phyloP scores from a whole-genome alignment of 2,797 vertebrate genomes.

The Xiphorhynchus erythropygius region DNA sequence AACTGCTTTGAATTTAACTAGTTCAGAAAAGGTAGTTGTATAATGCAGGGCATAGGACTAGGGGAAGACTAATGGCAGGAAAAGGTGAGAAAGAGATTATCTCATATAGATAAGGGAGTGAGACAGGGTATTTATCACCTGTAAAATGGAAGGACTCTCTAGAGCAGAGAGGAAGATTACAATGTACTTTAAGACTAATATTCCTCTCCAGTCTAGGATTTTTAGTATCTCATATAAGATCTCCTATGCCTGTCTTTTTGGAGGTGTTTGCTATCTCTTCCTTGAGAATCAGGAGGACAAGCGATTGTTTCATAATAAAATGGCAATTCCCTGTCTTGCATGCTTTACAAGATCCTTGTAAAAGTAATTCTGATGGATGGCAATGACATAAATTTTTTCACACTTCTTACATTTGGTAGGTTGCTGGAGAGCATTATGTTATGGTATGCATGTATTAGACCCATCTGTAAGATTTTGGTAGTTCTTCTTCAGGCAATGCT shows the following conservation, averaged over 20 bases:
- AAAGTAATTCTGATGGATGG: not conserved
- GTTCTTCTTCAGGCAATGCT: not conserved
- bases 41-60: not conserved
- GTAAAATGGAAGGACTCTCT: not conserved
- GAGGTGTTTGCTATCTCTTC: not conserved
- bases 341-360: not conserved
- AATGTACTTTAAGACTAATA: not conserved
- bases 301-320: not conserved
- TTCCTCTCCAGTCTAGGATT: not conserved
- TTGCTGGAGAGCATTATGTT: not conserved
- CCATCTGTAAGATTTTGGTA: not conserved
- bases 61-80: not conserved
- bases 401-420: not conserved
- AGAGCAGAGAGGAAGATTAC: not conserved
- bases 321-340: not conserved
- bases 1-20: not conserved
- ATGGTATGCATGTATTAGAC: not conserved
- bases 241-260: not conserved
- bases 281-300: not conserved
- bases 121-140: not conserved
- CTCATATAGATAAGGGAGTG: not conserved
- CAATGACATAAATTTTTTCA: not conserved
- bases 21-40: not conserved
- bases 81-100: not conserved
- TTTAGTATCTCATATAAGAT: not conserved